Evolutionary conservation across 2,888 invertebrate genomes (phyloP), one percentile per base, ranked within the genome.

Genomic region (Caradrina kadenii): DNA sequence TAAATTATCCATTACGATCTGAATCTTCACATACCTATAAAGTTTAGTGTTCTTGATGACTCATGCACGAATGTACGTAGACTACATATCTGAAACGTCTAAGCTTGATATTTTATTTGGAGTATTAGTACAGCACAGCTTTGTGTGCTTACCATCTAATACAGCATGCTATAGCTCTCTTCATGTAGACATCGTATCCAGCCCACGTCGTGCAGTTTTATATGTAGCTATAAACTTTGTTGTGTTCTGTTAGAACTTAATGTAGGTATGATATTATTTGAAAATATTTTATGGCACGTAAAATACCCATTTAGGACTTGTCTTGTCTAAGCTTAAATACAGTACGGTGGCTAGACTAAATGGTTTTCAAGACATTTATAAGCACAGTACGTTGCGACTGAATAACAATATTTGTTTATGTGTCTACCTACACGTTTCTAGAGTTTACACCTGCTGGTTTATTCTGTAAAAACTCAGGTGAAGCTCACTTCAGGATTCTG

Each of bases 1-100:
- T 87, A 86, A 87, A 88, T 84, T 86, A 80, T 83, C 79, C 80
- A 66, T 72, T 83, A 73, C 78, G 74, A 83, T 82, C 82, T 80
- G 81, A 80, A 84, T 86, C 80, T 86, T 82, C 76, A 77, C 78
- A 69, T 79, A 26, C 26, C 26, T 26, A 77, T 83, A 84, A 79
- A 84, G 70, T 79, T 79, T 85, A 81, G 79, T 79, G 79, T 80
- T 68, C 67, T 79, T 79, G 68, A 74, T 72, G 73, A 81, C 54
- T 76, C 69, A 66, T 68, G 72, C 70, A 69, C 50, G 45, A 63
- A 58, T 71, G 66, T 73, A 58, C 55, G 55, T 75, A 15, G 55
- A 62, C 77, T 58, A 73, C 65, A 59, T 66, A 63, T 22, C 65
- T 58, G 63, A 48, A 58, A 35, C 56, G 52, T 49, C 59, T 74